Evolutionary conservation across 2,113 vertebrate species (phyloP).

Genomic region (Onychostruthus taczanowskii): DNA sequence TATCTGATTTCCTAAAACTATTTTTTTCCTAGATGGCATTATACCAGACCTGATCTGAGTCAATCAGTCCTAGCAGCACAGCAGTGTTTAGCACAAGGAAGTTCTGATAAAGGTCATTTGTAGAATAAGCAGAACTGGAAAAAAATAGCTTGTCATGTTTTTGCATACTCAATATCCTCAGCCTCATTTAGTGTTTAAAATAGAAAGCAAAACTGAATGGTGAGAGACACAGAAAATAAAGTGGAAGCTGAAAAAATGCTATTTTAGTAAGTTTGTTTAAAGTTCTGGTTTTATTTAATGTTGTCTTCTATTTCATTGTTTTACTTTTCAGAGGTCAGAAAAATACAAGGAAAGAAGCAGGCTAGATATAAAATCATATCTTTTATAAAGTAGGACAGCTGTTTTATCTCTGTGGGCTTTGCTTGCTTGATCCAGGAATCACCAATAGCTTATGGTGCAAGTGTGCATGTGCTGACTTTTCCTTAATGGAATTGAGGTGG

Average conservation of each 20-base stretch:
- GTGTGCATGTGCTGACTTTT: not conserved
- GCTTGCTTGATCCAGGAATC: not conserved
- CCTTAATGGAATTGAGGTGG: not conserved
- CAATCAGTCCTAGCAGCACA: not conserved
- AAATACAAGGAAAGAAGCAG: not conserved
- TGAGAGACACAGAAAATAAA: not conserved
- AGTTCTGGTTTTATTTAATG: not conserved
- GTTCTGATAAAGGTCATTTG: not conserved
- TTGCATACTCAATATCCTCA: not conserved
- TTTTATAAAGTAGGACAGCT: not conserved
- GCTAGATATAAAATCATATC: not conserved
- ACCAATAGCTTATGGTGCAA: not conserved
- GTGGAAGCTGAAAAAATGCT: not conserved
- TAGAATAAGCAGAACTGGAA: not conserved
- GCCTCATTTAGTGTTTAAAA: not conserved
- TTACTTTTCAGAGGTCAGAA: not conserved
- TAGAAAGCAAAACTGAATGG: not conserved
- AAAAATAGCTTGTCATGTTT: not conserved
- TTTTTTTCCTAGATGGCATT: not conserved
- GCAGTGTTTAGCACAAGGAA: not conserved
- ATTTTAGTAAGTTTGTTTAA: not conserved
- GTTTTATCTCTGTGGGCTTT: not conserved
- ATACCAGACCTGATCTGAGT: not conserved
- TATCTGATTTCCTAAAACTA: not conserved
- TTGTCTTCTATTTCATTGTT: not conserved